Percentiles rank a stretch among this genome's conserved stretches.
phyloP scores from a whole-genome alignment of 2,113 vertebrate species.

The Cryptomyrus ogoouensis region DNA sequence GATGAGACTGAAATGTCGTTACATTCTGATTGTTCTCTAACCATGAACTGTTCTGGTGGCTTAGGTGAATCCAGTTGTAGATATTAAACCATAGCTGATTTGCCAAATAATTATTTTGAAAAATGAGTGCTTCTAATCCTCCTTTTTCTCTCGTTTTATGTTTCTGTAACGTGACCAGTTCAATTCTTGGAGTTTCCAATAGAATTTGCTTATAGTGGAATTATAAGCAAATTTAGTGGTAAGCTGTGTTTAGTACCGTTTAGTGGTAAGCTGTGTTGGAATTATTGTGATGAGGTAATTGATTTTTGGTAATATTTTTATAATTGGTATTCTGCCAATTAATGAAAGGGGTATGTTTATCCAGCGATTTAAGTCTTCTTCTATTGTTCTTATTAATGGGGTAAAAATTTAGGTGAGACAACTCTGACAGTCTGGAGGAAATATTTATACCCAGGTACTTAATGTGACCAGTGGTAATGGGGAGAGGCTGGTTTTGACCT shows the following conservation, averaged over 20 bases:
- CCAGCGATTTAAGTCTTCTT: not conserved
- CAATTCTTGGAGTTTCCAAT: not conserved
- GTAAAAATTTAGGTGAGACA: not conserved
- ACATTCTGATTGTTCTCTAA: not conserved
- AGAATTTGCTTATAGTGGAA: not conserved
- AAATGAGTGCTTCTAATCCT: no score
- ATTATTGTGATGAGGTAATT: not conserved
- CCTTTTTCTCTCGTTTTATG: no score
- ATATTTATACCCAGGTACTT: not conserved
- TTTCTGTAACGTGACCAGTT: not conserved
- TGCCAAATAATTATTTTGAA: not conserved
- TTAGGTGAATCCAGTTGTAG: not conserved
- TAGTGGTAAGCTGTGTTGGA: not conserved
- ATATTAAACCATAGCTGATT: not conserved
- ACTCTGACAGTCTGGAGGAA: not conserved
- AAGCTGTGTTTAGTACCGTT: no score
- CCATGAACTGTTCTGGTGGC: not conserved
- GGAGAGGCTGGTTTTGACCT: not conserved
- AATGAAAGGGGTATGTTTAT: no score
- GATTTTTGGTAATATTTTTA: no score
- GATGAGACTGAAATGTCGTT: no score
- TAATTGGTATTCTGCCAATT: no score
- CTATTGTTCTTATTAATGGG: not conserved
- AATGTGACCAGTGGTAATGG: not conserved
- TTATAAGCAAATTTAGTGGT: no score